These are phyloP conservation scores for Menidia beryllina DNA, from an alignment of 2,113 vertebrate species.

Conservation along the genomic window DNA sequence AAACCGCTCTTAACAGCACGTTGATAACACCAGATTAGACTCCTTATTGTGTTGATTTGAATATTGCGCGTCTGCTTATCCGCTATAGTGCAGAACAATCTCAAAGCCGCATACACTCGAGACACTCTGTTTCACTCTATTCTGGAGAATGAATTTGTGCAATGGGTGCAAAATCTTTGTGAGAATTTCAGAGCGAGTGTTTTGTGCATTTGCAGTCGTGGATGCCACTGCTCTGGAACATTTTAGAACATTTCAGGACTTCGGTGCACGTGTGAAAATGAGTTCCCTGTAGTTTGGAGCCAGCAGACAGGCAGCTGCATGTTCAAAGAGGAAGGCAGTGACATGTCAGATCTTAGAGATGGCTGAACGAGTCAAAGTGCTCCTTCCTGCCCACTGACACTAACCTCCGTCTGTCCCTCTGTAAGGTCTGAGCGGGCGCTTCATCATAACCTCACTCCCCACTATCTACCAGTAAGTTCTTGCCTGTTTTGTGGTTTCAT, in stretches of 20 bases:
- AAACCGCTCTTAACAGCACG: too few species aligned
- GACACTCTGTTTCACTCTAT: background rate
- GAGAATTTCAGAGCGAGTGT: background rate
- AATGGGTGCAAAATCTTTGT: background rate
- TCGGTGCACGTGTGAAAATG: background rate
- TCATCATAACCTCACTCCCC: constrained; percentile 96
- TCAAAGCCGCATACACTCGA: too few species aligned
- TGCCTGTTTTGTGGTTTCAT: constrained; percentile 11
- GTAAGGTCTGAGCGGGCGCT: constrained; percentile 92
- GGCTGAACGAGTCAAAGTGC: background rate
- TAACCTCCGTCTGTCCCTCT: constrained; percentile 39
- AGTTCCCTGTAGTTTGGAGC: too few species aligned
- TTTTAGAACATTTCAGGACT: background rate
- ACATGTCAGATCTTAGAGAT: background rate
- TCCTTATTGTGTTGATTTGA: too few species aligned
- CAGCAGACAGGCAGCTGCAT: background rate
- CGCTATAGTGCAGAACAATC: too few species aligned
- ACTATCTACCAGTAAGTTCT: constrained; percentile 97
- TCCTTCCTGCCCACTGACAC: constrained; percentile 26
- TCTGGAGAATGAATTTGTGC: background rate
- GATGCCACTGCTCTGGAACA: background rate
- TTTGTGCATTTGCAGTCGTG: background rate
- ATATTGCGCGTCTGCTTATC: too few species aligned
- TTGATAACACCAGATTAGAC: too few species aligned
- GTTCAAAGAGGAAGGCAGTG: background rate